Evolutionary conservation across 2,113 vertebrate species (phyloP).

Genomic region (Oreotrochilus melanogaster): DNA sequence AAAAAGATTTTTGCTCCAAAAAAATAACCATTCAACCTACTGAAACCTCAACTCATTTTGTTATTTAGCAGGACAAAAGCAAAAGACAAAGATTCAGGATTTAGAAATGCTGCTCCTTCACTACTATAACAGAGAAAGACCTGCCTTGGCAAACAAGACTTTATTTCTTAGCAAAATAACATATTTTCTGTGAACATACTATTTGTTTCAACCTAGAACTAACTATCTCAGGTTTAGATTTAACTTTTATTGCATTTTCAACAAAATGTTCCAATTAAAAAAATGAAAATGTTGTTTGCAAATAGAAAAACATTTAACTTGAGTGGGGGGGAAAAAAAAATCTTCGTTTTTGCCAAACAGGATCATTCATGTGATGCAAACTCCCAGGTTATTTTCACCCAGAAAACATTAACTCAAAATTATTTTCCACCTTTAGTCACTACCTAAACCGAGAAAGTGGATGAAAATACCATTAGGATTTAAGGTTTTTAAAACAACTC

Average conservation of each 20-base stretch:
- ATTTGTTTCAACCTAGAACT: not conserved
- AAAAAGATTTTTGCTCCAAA: not conserved
- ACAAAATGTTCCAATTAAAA: not conserved
- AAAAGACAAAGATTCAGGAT: not conserved
- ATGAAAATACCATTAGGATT: not conserved
- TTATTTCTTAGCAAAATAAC: not conserved
- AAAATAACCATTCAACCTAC: not conserved
- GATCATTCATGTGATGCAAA: not conserved
- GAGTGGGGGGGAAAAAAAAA: accelerated
- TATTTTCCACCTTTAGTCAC: not conserved
- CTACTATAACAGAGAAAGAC: not conserved
- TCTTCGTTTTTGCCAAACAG: not conserved
- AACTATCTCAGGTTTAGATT: not conserved
- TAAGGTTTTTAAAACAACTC: not conserved
- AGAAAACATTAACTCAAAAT: not conserved
- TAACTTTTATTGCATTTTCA: not conserved
- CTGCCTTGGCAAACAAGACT: not conserved
- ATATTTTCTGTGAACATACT: not conserved
- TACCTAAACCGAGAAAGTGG: not conserved
- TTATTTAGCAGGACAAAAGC: not conserved
- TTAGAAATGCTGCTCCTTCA: not conserved
- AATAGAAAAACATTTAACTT: not conserved
- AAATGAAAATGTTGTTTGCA: not conserved
- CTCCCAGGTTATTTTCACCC: not conserved
- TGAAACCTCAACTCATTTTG: not conserved